Evolutionary conservation across 2,797 vertebrate genomes (phyloP).

Genomic region (Siniperca undulata): DNA sequence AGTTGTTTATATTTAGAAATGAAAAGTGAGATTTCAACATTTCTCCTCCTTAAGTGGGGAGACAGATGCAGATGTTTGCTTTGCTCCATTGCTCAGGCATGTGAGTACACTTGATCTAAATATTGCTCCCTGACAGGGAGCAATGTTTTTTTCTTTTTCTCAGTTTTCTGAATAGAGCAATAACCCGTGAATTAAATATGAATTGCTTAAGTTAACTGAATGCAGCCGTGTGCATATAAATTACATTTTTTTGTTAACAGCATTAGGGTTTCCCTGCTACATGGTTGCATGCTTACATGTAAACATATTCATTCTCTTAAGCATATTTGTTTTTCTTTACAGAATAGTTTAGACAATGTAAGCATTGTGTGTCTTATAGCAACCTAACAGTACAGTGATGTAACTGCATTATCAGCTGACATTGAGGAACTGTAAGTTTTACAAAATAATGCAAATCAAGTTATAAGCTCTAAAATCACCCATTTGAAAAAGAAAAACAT

Average conservation of each 20-base stretch:
- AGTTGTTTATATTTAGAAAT: neutral
- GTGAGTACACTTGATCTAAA: slow-evolving; percentile 4
- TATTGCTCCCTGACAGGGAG: slow-evolving; percentile 1
- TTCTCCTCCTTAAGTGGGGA: slow-evolving; percentile 3
- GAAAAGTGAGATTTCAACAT: slow-evolving; percentile 24
- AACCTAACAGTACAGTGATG: neutral
- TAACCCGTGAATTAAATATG: slow-evolving; percentile 53
- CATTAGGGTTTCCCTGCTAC: slow-evolving; percentile 21
- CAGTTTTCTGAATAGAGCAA: slow-evolving; percentile 17
- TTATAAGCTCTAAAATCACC: neutral
- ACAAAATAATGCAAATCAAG: neutral
- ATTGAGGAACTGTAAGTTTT: neutral
- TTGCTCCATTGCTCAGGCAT: slow-evolving; percentile 3
- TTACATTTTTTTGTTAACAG: slow-evolving; percentile 35
- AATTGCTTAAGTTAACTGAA: slow-evolving; percentile 20
- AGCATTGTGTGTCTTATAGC: slow-evolving; percentile 15
- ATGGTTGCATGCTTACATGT: slow-evolving; percentile 19
- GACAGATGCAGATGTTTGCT: slow-evolving; percentile 19
- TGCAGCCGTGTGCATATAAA: slow-evolving; percentile 26
- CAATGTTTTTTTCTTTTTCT: neutral
- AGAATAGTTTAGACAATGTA: slow-evolving; percentile 34
- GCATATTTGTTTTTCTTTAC: slow-evolving; percentile 24
- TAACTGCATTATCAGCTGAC: neutral
- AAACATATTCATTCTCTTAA: slow-evolving; percentile 18
- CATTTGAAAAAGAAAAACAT: neutral